Conservation (phyloP, 2,113 vertebrate species). For the Noctilio leporinus region DNA sequence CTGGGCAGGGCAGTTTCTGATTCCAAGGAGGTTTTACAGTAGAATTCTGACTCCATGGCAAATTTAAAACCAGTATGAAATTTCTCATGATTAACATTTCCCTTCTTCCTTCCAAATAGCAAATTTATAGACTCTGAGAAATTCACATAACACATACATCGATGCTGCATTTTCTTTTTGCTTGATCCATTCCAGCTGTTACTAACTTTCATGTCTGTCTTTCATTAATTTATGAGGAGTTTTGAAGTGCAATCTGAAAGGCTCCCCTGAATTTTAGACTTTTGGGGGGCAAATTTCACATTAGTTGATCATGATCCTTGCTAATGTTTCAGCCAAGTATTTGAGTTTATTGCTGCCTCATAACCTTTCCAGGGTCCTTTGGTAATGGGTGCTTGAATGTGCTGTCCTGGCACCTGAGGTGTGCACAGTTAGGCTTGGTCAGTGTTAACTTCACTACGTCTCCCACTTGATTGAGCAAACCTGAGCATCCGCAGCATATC, state of each 20-base stretch:
- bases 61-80: slow-evolving; percentile 65
- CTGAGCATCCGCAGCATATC: not conserved
- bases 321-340: not conserved
- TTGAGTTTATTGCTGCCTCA: not conserved
- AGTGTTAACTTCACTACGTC: not conserved
- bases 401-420: not conserved
- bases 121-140: slow-evolving; percentile 65
- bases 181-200: slow-evolving; percentile 61
- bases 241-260: slow-evolving; percentile 24
- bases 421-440: no score
- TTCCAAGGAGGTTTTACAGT: slow-evolving; percentile 17
- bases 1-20: slow-evolving; percentile 11
- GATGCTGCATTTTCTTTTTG: slow-evolving; percentile 33
- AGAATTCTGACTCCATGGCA: slow-evolving; percentile 43
- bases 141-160: slow-evolving; percentile 41
- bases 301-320: not conserved
- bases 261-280: slow-evolving; percentile 30
- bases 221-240: slow-evolving; percentile 58
- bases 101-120: slow-evolving; percentile 56
- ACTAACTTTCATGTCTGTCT: slow-evolving; percentile 60
- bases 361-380: not conserved
- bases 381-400: rapidly evolving
- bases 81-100: slow-evolving; percentile 65
- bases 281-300: not conserved
- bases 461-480: not conserved